These are phyloP conservation scores for Agrenia bidenticulata DNA, from an alignment of 2,888 invertebrate species.

Conservation along the genomic window DNA sequence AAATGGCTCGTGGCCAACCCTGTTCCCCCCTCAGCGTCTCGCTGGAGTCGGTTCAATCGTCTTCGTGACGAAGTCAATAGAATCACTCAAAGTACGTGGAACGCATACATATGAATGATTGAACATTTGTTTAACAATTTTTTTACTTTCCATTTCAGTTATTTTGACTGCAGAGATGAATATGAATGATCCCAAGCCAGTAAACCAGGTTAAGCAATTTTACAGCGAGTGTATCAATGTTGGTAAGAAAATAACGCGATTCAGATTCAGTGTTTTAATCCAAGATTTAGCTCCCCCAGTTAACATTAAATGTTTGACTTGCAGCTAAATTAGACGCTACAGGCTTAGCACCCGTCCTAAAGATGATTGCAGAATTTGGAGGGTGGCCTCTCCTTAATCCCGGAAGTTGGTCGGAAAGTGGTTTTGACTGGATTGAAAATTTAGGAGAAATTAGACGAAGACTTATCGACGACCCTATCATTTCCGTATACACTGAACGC, in stretches of 20 bases:
- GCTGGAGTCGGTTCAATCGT: constrained; percentile 43
- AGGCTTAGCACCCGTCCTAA: constrained; percentile 29
- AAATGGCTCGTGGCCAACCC: constrained; percentile 43
- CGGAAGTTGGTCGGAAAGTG: constrained; percentile 23
- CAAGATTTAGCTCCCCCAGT: no score
- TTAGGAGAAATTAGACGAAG: constrained; percentile 27
- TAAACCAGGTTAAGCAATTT: constrained; percentile 48
- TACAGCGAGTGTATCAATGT: constrained; percentile 38
- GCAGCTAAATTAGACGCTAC: constrained; percentile 32
- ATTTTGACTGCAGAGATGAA: constrained; percentile 36
- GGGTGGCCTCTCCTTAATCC: constrained; percentile 38
- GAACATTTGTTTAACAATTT: not conserved
- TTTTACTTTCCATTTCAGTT: constrained; percentile 19
- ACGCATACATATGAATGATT: not conserved
- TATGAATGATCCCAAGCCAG: constrained; percentile 38
- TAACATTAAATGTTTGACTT: no score
- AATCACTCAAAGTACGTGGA: constrained; percentile 36
- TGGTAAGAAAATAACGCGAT: constrained; percentile 14
- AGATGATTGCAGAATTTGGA: constrained; percentile 31
- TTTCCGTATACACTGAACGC: constrained; percentile 33
- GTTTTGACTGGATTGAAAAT: constrained; percentile 30
- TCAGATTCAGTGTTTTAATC: not conserved
- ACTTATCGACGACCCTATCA: constrained; percentile 26
- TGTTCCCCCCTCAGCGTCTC: constrained; percentile 30
- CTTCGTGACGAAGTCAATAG: constrained; percentile 42